Conservation (phyloP, 2,113 vertebrate species). For the Platysternon megacephalum region DNA sequence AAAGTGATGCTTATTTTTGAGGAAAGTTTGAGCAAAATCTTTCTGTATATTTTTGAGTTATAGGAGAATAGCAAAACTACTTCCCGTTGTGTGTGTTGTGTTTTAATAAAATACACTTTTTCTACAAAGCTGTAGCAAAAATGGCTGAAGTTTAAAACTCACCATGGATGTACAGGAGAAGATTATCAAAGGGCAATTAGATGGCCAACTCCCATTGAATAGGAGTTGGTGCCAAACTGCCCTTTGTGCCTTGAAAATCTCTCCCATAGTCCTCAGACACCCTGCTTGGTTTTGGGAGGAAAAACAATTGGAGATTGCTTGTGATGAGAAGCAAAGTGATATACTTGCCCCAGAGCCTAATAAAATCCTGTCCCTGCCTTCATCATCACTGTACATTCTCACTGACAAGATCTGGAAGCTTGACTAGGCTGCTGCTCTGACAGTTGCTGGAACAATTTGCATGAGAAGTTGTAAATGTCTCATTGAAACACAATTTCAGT, state of each 20-base stretch:
- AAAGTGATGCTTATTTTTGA: background rate
- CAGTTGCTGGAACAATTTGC: background rate
- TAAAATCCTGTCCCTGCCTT: background rate
- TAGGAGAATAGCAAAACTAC: background rate
- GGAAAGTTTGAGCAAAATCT: background rate
- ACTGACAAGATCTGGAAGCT: background rate
- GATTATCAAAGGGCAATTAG: background rate
- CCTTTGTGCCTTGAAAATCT: background rate
- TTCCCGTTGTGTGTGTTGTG: background rate
- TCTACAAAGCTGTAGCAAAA: background rate
- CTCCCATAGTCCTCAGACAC: background rate
- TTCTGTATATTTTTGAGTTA: background rate
- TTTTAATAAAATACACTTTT: background rate
- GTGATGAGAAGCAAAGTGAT: background rate
- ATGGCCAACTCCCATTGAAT: background rate
- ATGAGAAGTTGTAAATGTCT: background rate
- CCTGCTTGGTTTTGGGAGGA: background rate
- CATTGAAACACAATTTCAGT: background rate
- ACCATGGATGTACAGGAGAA: background rate
- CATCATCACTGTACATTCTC: background rate
- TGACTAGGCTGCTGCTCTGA: background rate
- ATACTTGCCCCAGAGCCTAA: background rate
- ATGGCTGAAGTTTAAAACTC: background rate
- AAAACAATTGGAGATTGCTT: background rate
- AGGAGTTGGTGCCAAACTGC: background rate